phyloP scores from a whole-genome alignment of 1,140 invertebrate genomes.

The Saccostrea cuccullata region DNA sequence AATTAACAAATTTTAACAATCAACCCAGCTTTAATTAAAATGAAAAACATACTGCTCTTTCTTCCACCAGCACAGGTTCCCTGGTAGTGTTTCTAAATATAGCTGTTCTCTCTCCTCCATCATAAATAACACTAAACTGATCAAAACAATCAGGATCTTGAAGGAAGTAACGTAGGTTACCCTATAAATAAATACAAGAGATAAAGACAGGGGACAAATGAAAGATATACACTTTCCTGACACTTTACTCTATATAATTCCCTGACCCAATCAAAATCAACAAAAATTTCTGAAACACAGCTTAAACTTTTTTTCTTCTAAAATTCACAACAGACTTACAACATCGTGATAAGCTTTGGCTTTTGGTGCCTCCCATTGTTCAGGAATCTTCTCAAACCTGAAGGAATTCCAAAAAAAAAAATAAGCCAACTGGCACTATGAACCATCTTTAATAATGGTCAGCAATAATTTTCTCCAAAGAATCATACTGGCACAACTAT shows the following conservation, averaged over 20 bases:
- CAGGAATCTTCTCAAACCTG: constrained; percentile 93
- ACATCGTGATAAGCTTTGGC: constrained; percentile 89
- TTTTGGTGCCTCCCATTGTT: constrained; percentile 94
- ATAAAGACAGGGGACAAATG: too few relatives aligned
- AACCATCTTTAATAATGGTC: too few relatives aligned
- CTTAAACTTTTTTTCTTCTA: not conserved
- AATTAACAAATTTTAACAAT: not conserved
- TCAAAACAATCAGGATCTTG: constrained; percentile 95
- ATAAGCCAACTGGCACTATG: too few relatives aligned
- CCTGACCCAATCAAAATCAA: too few relatives aligned
- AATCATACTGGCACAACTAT: too few relatives aligned
- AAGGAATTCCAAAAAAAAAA: not conserved
- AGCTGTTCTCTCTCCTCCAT: constrained; percentile 88
- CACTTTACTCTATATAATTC: too few relatives aligned
- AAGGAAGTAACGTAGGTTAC: constrained; percentile 94
- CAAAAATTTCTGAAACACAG: not conserved
- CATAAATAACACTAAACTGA: constrained; percentile 94
- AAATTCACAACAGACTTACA: constrained; percentile 72
- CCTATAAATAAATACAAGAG: constrained; percentile 79
- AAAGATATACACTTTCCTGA: too few relatives aligned
- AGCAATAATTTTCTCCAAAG: too few relatives aligned
- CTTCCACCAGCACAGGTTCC: constrained; percentile 90
- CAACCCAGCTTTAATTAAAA: not conserved
- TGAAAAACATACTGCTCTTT: constrained; percentile 85
- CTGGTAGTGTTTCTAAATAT: constrained; percentile 88